Conservation (phyloP, 2,113 vertebrate species). For the Macrotus californicus region DNA sequence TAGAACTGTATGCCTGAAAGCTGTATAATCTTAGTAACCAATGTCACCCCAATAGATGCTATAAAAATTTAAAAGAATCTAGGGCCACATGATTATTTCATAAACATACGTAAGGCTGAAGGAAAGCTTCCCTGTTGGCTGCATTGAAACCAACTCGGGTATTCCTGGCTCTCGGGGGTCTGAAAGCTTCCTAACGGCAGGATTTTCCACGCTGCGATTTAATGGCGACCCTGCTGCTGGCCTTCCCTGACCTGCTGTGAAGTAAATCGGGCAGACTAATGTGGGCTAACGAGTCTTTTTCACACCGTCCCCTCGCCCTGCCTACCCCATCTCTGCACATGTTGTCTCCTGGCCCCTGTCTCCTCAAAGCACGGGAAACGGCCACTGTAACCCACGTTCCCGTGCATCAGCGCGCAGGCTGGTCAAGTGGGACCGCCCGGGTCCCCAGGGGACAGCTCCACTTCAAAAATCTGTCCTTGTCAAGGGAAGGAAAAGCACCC, state of each 20-base stretch:
- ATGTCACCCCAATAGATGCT: not conserved
- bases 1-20: not conserved
- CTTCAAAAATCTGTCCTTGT: constrained; percentile 90
- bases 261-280: constrained; percentile 86
- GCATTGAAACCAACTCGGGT: constrained; percentile 65
- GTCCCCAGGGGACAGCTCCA: constrained; percentile 84
- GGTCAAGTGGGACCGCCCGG: constrained; percentile 87
- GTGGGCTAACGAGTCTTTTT: constrained; percentile 83
- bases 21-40: not conserved
- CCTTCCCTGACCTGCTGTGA: constrained; percentile 79
- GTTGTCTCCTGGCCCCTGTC: constrained; percentile 78
- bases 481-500: constrained; percentile 88
- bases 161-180: constrained; percentile 72
- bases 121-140: constrained; percentile 39
- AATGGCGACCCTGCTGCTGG: constrained; percentile 78
- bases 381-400: constrained; percentile 82
- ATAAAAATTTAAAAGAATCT: not conserved
- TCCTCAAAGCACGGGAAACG: constrained; percentile 82
- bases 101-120: constrained; percentile 45
- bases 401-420: constrained; percentile 86
- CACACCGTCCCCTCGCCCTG: constrained; percentile 78
- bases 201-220: constrained; percentile 80
- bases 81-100: constrained; percentile 70
- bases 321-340: constrained; percentile 76
- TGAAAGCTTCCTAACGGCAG: constrained; percentile 74